Conservation (phyloP, 2,888 invertebrate species). For the Abscondita cerata region DNA sequence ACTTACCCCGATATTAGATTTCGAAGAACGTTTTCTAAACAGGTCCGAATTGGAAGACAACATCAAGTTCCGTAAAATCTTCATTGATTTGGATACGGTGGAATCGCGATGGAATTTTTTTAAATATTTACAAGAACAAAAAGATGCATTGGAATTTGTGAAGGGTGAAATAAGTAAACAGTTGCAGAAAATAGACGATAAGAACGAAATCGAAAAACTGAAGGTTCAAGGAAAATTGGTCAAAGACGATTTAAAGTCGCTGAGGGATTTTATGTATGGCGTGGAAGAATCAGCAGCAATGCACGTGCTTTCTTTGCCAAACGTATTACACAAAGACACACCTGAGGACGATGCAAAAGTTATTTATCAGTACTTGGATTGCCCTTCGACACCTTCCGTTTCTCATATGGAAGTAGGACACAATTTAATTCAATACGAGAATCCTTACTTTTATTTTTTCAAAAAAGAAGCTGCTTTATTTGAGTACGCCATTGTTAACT, state of each 20-base stretch:
- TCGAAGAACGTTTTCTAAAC: conserved; percentile 64
- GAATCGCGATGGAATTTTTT: conserved; percentile 69
- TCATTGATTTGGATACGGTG: conserved; percentile 64
- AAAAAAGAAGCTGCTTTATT: conserved; percentile 74
- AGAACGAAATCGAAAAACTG: conserved; percentile 61
- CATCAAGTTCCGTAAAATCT: conserved; percentile 62
- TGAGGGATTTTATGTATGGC: conserved; percentile 72
- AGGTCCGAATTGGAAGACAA: conserved; percentile 62
- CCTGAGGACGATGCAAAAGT: conserved; percentile 57
- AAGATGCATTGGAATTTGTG: conserved; percentile 62
- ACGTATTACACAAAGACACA: conserved; percentile 69
- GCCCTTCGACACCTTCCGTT: conserved; percentile 53
- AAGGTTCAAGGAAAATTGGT: conserved; percentile 61
- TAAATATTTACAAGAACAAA: conserved; percentile 62
- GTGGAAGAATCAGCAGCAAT: conserved; percentile 74
- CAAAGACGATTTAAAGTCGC: conserved; percentile 65
- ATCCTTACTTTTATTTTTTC: conserved; percentile 68
- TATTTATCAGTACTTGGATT: conserved; percentile 47
- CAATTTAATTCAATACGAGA: conserved; percentile 65
- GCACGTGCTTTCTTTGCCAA: conserved; percentile 73
- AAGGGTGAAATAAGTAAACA: conserved; percentile 61
- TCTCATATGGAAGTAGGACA: conserved; percentile 66
- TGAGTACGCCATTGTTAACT: conserved; percentile 68
- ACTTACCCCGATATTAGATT: conserved; percentile 73
- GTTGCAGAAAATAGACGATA: conserved; percentile 56